These are phyloP conservation scores for Paedocypris micromegethes DNA, from an alignment of 2,797 vertebrate genomes.

Conservation along the genomic window DNA sequence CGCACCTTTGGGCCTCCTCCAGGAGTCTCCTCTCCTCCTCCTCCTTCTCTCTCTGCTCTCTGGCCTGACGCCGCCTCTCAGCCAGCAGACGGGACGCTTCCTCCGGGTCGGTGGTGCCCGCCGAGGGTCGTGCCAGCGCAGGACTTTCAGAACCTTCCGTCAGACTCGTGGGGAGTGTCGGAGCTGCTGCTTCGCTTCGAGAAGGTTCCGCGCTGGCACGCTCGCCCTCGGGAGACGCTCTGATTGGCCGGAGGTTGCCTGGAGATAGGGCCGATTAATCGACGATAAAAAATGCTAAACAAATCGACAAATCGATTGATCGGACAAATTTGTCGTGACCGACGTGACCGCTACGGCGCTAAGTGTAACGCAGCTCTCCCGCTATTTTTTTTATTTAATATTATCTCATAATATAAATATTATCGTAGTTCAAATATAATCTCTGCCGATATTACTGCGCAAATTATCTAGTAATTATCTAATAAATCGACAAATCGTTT, in stretches of 20 bases:
- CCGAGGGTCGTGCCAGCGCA: conserved; percentile 66
- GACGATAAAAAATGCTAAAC: too few species aligned
- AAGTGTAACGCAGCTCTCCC: too few species aligned
- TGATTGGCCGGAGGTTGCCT: conserved; percentile 83
- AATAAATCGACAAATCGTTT: too few species aligned
- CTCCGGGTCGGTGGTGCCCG: conserved; percentile 87
- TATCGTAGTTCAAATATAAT: too few species aligned
- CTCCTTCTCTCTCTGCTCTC: conserved; percentile 87
- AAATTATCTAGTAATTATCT: too few species aligned
- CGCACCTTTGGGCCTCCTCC: conserved; percentile 83
- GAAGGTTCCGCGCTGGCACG: conserved; percentile 17
- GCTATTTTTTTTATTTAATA: too few species aligned
- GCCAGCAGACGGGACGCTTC: conserved; percentile 86
- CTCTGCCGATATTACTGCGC: too few species aligned
- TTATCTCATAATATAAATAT: too few species aligned
- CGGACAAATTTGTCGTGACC: too few species aligned
- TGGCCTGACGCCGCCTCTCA: conserved; percentile 86
- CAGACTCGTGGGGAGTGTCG: background rate
- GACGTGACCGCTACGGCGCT: too few species aligned
- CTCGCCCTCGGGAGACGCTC: conserved; percentile 60
- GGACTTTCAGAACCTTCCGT: conserved; percentile 56
- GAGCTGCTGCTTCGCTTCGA: conserved; percentile 35
- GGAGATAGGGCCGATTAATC: conserved; percentile 63
- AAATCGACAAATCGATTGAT: too few species aligned
- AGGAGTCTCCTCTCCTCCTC: conserved; percentile 78